Base-by-base conservation (phyloP, 2,113 vertebrate genomes). In the Xiphorhynchus elegans region DNA sequence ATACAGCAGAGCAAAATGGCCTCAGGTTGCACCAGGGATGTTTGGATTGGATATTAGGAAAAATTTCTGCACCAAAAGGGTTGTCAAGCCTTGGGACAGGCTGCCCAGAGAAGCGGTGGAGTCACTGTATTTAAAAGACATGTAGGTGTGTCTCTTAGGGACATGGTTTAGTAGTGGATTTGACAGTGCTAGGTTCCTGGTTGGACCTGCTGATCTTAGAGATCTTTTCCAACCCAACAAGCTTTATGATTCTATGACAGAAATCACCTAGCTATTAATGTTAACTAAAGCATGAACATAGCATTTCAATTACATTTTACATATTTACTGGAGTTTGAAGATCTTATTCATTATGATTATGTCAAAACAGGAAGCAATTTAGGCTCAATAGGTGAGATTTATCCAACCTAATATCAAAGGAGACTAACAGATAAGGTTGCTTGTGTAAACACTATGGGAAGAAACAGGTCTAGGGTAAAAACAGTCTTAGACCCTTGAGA, bases 51-150 rank as follows among this genome's bases (percentile, higher is more conserved):
- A 62, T 28, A 50, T 28, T 11, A 18, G 5, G 28, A 76, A 60
- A 39, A 50, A 40, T 5, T 42, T 55, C 46, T 76, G 13, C 12
- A 24, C 17, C 3, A 4, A 35, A 70, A 49, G 9, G 0, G 1
- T 50, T 59, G 5, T 17, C 17, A 70, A 64, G 10, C 20, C 28
- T 5, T 40, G 20, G 40, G 64, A 72, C 4, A 50, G 56, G 23
- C 33, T 25, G 15, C 17, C 20, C 40, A 76, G 50, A 28, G 56
- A 26, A 13, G 15, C 50, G 17, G 7, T 28, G 5, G 60, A 56
- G 11, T 11, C 18, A 29, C 18, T 0, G 0, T 16, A 12, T 0
- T 2, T 12, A 29, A 31, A 39, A 79, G 16, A 78, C 0, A 0
- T 29, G n/a, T 20, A 35, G 35, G 1, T 17, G 31, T 70, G 55